Evolutionary conservation across 1,140 invertebrate species (phyloP), one percentile per base, ranked within the genome.

Genomic region (Agrypnia vestita): DNA sequence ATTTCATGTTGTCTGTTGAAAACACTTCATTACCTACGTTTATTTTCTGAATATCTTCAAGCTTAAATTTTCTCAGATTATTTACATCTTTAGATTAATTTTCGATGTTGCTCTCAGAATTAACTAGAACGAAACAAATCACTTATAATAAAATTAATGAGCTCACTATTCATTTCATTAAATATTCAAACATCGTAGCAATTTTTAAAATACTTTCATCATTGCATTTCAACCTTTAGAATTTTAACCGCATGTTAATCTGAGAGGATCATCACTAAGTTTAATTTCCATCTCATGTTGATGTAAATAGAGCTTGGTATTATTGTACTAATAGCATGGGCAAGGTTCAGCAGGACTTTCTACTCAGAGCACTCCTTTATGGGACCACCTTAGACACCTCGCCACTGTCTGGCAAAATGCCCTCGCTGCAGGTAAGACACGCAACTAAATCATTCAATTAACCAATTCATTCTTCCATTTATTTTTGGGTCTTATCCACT

Each of bases 251-350:
- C 80, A 79, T 79, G 80, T 62, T 19, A 79, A 82, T 82, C 80
- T 79, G 80, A 59, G 80, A 69, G 76, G 21, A 79, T 69, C 80
- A 71, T 76, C 62, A 35, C 25, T 25, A 21, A 25, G 11, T 78
- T 62, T 69, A 62, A 53, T 73, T 8, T 76, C 64, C 67, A 82
- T 79, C 55, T 56, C 76, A 80, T 80, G 67, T 84, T 83, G 83
- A 59, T 80, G 77, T 79, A 83, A 78, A 83, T 79, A 80, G 79
- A 78, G 79, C 82, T 83, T 76, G 82, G 62, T 80, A 83, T 83
- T 80, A 80, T 83, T 85, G 86, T 86, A 89, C 88, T 89, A 89
- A 89, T 88, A 88, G 88, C 88, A 88, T 88, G 88, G 84, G 85
- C 80, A 85, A 81, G 83, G 83, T 85, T 85, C 85, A 84, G 85